These are phyloP conservation scores for Drosophila tripunctata DNA, from an alignment of 2,888 invertebrate species.

Conservation along the genomic window DNA sequence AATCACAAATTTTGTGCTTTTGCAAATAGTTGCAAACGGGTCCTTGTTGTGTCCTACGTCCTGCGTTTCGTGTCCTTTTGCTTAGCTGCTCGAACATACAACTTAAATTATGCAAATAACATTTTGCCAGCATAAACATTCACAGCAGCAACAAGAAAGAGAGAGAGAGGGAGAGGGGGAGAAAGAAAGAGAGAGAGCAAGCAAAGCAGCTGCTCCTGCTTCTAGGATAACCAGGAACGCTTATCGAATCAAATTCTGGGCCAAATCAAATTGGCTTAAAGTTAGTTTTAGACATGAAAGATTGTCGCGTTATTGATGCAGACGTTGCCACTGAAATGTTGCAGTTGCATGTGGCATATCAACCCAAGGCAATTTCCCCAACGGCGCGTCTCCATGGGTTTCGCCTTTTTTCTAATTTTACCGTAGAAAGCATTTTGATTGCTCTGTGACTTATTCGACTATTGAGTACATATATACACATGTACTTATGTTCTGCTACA, in stretches of 20 bases:
- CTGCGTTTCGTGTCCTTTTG: background rate
- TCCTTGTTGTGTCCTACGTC: slow-evolving; percentile 19
- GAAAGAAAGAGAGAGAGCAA: background rate
- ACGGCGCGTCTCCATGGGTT: background rate
- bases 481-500: slow-evolving; percentile 6
- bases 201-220: slow-evolving; percentile 10
- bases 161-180: slow-evolving; percentile 2
- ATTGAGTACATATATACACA: too few relatives aligned
- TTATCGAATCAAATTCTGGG: slow-evolving; percentile 75
- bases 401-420: slow-evolving; percentile 25
- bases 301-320: slow-evolving; percentile 66
- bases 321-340: slow-evolving; percentile 34
- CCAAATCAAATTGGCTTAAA: slow-evolving; percentile 75
- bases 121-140: slow-evolving; percentile 77
- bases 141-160: slow-evolving; percentile 27
- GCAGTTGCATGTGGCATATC: background rate
- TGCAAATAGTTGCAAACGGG: slow-evolving; percentile 14
- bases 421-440: slow-evolving; percentile 32
- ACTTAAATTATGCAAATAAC: slow-evolving; percentile 79
- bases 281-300: slow-evolving; percentile 76
- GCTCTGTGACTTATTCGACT: slow-evolving; percentile 41
- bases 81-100: slow-evolving; percentile 55
- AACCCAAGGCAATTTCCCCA: slow-evolving; percentile 32
- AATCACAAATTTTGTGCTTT: slow-evolving; percentile 1
- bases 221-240: slow-evolving; percentile 59